Evolutionary conservation across 2,797 vertebrate species (phyloP).

Genomic region (Artibeus jamaicensis): DNA sequence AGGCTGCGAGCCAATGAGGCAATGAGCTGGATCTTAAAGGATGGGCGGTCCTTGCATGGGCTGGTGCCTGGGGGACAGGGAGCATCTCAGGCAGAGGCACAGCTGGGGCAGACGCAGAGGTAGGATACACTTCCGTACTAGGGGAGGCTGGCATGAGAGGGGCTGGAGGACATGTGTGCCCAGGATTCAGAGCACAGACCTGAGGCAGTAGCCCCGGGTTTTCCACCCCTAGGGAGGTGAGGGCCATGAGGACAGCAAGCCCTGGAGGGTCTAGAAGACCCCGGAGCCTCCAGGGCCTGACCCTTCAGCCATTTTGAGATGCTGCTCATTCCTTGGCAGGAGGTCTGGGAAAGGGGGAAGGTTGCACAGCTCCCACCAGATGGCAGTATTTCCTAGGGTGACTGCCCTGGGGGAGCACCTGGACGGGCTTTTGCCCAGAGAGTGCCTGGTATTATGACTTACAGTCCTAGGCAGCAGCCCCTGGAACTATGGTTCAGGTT

Average conservation of each 20-base stretch:
- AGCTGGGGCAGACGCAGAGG: neutral
- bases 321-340: neutral
- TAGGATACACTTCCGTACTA: too few relatives aligned
- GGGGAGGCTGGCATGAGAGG: neutral
- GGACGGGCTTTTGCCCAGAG: neutral
- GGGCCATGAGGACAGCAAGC: neutral
- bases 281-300: too few relatives aligned
- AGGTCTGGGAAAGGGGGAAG: neutral
- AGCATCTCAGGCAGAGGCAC: neutral
- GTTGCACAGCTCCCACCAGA: constrained; percentile 17
- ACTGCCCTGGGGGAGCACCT: neutral
- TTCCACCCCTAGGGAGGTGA: neutral
- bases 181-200: neutral
- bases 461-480: too few relatives aligned
- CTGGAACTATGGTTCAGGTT: neutral
- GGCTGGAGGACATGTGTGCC: accelerated
- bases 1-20: too few relatives aligned
- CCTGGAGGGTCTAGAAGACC: neutral
- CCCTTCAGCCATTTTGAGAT: neutral
- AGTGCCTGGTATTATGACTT: neutral
- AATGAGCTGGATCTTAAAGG: neutral
- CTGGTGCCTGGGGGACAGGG: neutral
- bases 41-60: too few relatives aligned
- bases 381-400: constrained; percentile 40
- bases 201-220: neutral